A percentile compares a stretch with the other conserved stretches of the same genome.
Conservation (phyloP, 2,797 vertebrate genomes). For the Gallirallus australis region DNA sequence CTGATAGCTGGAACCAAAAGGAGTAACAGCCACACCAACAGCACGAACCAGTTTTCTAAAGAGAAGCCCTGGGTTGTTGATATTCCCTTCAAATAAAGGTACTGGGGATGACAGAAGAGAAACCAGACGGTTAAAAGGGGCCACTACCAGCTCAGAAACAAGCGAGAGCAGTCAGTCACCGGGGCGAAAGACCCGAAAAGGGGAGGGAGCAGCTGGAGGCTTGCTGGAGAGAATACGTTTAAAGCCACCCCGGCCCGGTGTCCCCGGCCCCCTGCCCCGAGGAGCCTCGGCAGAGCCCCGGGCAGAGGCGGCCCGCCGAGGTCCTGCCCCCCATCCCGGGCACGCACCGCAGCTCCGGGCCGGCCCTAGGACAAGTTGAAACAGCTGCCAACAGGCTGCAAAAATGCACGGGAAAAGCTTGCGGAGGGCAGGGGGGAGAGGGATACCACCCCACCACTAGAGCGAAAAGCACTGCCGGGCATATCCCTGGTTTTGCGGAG, state of each 20-base stretch:
- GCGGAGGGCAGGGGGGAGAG: fast-evolving
- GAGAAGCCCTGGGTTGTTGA: not conserved
- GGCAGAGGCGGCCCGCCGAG: not conserved
- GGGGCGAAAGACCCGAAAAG: not conserved
- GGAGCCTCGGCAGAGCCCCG: not conserved
- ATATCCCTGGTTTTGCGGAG: not conserved
- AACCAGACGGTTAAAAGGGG: not conserved
- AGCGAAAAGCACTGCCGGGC: not conserved
- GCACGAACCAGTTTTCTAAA: not conserved
- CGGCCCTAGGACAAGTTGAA: not conserved
- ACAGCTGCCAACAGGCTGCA: not conserved
- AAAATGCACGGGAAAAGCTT: not conserved
- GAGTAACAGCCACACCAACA: not conserved
- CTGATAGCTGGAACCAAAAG: not conserved
- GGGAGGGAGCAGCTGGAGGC: not conserved
- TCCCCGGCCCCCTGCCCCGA: not conserved
- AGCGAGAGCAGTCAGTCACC: not conserved
- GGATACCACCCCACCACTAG: not conserved
- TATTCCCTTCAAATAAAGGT: not conserved
- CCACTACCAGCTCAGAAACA: not conserved
- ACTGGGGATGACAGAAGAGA: not conserved
- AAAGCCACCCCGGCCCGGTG: not conserved
- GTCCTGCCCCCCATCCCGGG: not conserved
- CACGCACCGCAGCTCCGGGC: not conserved
- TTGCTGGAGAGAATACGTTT: not conserved